Percentiles rank a stretch among this genome's conserved stretches.
phyloP scores from a whole-genome alignment of 2,888 invertebrate genomes.

The Abrostola tripartita region DNA sequence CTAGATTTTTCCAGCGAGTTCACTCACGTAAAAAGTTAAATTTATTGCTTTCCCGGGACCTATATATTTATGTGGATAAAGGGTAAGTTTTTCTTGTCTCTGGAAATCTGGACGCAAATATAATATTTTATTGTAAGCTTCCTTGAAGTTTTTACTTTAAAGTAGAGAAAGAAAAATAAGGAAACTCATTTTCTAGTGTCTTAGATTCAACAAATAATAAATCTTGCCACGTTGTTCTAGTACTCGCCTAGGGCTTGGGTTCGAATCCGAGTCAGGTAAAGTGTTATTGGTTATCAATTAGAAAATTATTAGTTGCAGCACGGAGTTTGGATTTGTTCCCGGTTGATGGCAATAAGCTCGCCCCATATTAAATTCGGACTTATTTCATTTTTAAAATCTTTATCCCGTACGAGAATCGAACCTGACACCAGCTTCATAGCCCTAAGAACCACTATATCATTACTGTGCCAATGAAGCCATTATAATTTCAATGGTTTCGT shows the following conservation, averaged over 20 bases:
- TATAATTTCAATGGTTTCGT: neutral
- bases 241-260: too few relatives aligned
- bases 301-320: too few relatives aligned
- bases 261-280: too few relatives aligned
- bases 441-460: neutral
- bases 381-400: too few relatives aligned
- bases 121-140: slow-evolving; percentile 7
- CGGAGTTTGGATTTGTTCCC: too few relatives aligned
- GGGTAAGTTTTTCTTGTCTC: slow-evolving; percentile 7
- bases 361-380: too few relatives aligned
- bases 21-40: slow-evolving; percentile 29
- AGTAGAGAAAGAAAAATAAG: too few relatives aligned
- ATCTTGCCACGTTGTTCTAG: too few relatives aligned
- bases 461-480: neutral
- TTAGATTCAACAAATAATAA: too few relatives aligned
- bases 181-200: too few relatives aligned
- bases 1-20: slow-evolving; percentile 33
- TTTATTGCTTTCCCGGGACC: slow-evolving; percentile 33
- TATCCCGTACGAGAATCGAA: neutral
- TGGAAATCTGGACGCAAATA: slow-evolving; percentile 16
- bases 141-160: neutral
- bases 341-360: too few relatives aligned
- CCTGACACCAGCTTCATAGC: neutral
- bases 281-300: too few relatives aligned
- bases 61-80: slow-evolving; percentile 14